Percentiles rank a stretch among this genome's conserved stretches.
phyloP scores from a whole-genome alignment of 1,140 invertebrate genomes.

The Bathynomus jamesi region DNA sequence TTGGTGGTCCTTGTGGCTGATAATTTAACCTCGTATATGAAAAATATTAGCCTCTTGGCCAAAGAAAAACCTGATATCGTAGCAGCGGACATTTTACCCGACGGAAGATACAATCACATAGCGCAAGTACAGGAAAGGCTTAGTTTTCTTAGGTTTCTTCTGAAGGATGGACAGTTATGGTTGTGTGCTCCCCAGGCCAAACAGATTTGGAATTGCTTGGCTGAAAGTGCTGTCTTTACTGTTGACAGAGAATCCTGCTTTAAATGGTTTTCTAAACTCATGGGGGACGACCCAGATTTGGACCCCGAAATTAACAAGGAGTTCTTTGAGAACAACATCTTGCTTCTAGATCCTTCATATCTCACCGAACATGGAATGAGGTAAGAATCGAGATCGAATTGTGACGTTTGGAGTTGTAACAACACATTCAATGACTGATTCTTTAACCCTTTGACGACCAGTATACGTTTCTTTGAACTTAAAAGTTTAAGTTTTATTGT shows the following conservation, averaged over 20 bases:
- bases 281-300: constrained; percentile 94
- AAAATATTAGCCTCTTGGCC: constrained; percentile 62
- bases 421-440: too few species aligned
- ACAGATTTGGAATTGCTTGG: constrained; percentile 93
- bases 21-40: constrained; percentile 87
- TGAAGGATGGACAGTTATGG: constrained; percentile 91
- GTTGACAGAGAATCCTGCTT: constrained; percentile 93
- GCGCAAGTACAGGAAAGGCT: constrained; percentile 89
- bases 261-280: constrained; percentile 97
- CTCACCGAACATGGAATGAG: constrained; percentile 94
- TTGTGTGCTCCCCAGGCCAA: constrained; percentile 92
- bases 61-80: constrained; percentile 67
- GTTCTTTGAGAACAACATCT: constrained; percentile 92
- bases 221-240: constrained; percentile 82
- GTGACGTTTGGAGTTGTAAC: too few species aligned
- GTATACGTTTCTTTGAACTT: too few species aligned
- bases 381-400: constrained; percentile 52
- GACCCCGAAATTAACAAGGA: constrained; percentile 93
- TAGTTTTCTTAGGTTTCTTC: constrained; percentile 82
- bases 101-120: constrained; percentile 83
- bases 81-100: constrained; percentile 70
- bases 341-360: constrained; percentile 81
- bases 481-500: too few species aligned
- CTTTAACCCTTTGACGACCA: too few species aligned
- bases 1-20: constrained; percentile 89